phyloP scores from a whole-genome alignment of 2,888 invertebrate species.

The Lacanobia wlatinum region DNA sequence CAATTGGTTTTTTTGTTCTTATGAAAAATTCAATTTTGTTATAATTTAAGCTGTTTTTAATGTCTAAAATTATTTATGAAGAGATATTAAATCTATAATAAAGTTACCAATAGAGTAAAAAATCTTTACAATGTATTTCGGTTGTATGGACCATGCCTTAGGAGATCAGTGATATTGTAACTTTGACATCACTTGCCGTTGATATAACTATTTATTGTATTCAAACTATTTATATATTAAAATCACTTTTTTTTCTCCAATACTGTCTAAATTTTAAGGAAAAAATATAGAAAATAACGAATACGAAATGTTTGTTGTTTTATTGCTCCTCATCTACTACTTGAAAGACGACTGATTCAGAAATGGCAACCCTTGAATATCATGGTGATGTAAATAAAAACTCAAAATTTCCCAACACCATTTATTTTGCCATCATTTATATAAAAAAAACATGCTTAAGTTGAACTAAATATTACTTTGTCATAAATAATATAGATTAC shows the following conservation, averaged over 20 bases:
- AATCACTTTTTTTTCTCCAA: slow-evolving; percentile 78
- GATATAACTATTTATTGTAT: slow-evolving; percentile 82
- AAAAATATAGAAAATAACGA: slow-evolving; percentile 86
- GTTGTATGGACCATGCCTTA: slow-evolving; percentile 65
- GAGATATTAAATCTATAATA: slow-evolving; percentile 85
- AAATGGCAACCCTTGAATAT: not conserved
- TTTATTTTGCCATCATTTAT: slow-evolving; percentile 62
- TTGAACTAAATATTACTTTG: slow-evolving; percentile 49
- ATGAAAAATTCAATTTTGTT: slow-evolving; percentile 71
- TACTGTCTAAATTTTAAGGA: slow-evolving; percentile 86
- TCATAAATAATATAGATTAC: slow-evolving; percentile 52
- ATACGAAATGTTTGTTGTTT: slow-evolving; percentile 73
- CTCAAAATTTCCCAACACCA: slow-evolving; percentile 69
- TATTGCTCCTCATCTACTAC: slow-evolving; percentile 61
- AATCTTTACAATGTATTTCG: slow-evolving; percentile 67
- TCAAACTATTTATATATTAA: slow-evolving; percentile 73
- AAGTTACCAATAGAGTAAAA: slow-evolving; percentile 89
- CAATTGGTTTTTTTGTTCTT: slow-evolving; percentile 67
- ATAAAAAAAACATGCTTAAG: slow-evolving; percentile 54
- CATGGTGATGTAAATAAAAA: slow-evolving; percentile 30
- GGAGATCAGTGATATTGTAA: slow-evolving; percentile 69
- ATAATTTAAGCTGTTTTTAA: slow-evolving; percentile 82
- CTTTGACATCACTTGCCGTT: slow-evolving; percentile 83
- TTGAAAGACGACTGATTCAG: not conserved
- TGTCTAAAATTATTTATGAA: slow-evolving; percentile 87